Percentiles rank a stretch among this genome's conserved stretches.
Conservation (phyloP, 2,797 vertebrate genomes). For the Buphagus erythrorhynchus region DNA sequence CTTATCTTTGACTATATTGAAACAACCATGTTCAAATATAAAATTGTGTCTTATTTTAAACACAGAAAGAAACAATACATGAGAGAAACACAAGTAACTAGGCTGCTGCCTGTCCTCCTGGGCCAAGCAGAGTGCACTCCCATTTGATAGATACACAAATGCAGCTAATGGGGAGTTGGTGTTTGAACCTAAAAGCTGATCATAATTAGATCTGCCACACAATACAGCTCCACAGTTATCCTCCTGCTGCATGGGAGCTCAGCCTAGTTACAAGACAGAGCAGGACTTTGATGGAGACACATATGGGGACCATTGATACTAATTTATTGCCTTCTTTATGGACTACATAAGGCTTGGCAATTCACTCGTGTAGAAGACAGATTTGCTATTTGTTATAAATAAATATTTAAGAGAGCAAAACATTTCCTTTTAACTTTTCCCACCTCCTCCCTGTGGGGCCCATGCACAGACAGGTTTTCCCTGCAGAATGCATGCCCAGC, state of each 20-base stretch:
- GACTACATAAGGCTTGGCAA: background rate
- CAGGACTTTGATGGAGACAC: background rate
- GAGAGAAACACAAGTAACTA: background rate
- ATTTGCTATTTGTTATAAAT: background rate
- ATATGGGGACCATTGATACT: background rate
- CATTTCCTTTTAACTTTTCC: background rate
- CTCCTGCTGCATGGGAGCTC: background rate
- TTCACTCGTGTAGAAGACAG: background rate
- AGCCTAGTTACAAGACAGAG: background rate
- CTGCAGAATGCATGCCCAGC: accelerated
- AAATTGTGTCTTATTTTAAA: background rate
- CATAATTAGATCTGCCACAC: background rate
- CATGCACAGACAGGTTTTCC: background rate
- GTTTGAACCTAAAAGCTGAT: background rate
- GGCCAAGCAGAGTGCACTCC: background rate
- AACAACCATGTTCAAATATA: background rate
- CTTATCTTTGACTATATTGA: background rate
- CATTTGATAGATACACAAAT: background rate
- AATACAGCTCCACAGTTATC: background rate
- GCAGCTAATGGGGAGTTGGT: background rate
- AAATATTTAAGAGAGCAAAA: constrained; percentile 4
- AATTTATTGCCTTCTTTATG: background rate
- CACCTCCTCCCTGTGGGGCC: background rate
- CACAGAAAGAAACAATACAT: background rate
- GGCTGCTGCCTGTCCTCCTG: background rate